Evolutionary conservation across 2,113 vertebrate genomes (phyloP).

Genomic region (Sebastes schlegelii): DNA sequence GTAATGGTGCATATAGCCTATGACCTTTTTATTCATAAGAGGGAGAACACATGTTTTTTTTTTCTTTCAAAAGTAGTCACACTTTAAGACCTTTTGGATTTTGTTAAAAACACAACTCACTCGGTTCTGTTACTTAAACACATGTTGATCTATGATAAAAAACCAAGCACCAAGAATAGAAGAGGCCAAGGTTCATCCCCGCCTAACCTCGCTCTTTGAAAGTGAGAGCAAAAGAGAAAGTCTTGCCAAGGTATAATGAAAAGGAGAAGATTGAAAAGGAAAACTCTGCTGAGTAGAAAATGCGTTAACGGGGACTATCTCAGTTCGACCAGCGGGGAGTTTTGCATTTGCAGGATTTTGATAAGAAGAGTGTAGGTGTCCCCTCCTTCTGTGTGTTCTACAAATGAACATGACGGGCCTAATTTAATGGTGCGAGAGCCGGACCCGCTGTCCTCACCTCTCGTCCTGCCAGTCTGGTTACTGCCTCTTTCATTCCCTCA

Average conservation of each 20-base stretch:
- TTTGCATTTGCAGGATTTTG: slow-evolving; percentile 60
- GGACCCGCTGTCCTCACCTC: slow-evolving; percentile 72
- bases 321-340: slow-evolving; percentile 35
- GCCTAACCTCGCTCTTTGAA: slow-evolving; percentile 28
- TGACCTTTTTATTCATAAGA: background rate
- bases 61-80: too few species aligned
- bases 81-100: background rate
- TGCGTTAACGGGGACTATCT: slow-evolving; percentile 33
- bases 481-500: slow-evolving; percentile 78
- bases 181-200: background rate
- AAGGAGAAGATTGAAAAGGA: slow-evolving; percentile 37
- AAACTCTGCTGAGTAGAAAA: slow-evolving; percentile 32
- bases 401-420: slow-evolving; percentile 79
- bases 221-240: slow-evolving; percentile 16
- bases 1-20: background rate
- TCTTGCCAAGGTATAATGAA: slow-evolving; percentile 49
- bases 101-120: slow-evolving; percentile 6
- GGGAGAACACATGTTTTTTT: background rate
- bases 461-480: slow-evolving; percentile 65
- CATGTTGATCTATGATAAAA: slow-evolving; percentile 3
- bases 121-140: background rate
- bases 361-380: slow-evolving; percentile 53
- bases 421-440: slow-evolving; percentile 63
- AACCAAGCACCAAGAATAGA: slow-evolving; percentile 25
- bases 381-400: slow-evolving; percentile 57